Evolutionary conservation across 2,888 invertebrate genomes (phyloP).

Genomic region (Cephus runcator): DNA sequence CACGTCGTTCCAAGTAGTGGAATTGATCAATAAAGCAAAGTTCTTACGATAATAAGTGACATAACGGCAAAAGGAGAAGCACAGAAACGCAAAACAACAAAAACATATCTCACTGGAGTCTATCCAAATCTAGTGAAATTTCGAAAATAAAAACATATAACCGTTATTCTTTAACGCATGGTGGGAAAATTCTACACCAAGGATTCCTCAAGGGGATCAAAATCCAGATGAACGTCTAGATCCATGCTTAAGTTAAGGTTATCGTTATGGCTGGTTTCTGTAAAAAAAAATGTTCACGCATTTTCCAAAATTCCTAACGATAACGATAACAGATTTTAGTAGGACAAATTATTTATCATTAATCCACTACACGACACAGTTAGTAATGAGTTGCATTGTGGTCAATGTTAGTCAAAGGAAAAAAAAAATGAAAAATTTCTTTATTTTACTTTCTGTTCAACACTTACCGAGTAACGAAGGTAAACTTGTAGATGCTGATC

Average conservation of each 20-base stretch:
- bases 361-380: not conserved
- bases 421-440: not conserved
- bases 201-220: conserved; percentile 36
- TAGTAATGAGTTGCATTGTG: not conserved
- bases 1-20: not conserved
- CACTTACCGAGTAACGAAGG: conserved; percentile 58
- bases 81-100: not conserved
- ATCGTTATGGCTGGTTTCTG: conserved; percentile 29
- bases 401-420: not conserved
- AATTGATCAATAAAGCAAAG: not conserved
- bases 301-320: conserved; percentile 8
- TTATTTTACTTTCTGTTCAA: not conserved
- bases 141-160: not conserved
- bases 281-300: conserved; percentile 18
- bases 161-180: not conserved
- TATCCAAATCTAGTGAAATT: not conserved
- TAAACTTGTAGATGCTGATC: conserved; percentile 46
- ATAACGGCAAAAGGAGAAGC: not conserved
- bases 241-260: not conserved
- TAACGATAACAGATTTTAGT: not conserved
- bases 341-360: not conserved
- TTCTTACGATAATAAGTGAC: not conserved
- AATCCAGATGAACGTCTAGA: conserved; percentile 27
- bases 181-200: conserved; percentile 29
- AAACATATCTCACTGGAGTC: not conserved